Conservation (phyloP, 2,888 invertebrate species). For the Orthosia cruda region DNA sequence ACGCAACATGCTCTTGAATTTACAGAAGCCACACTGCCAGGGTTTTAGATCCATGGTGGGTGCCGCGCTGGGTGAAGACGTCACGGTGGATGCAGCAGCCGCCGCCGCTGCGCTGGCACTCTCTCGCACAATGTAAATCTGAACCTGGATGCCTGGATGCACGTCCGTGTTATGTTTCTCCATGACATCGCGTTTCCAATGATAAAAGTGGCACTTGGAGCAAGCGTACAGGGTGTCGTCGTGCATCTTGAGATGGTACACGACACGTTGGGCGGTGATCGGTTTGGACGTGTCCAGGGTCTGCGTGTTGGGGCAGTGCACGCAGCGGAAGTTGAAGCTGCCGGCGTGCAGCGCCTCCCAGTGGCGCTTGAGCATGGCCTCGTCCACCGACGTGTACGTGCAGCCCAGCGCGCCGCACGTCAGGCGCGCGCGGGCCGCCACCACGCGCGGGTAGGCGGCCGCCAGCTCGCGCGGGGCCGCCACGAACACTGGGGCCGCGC, state of each 20-base stretch:
- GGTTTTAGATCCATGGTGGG: slow-evolving; percentile 91
- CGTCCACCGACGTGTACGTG: slow-evolving; percentile 94
- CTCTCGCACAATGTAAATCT: slow-evolving; percentile 84
- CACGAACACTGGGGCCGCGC: slow-evolving; percentile 46
- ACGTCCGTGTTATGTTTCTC: slow-evolving; percentile 93
- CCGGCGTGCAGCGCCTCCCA: slow-evolving; percentile 94
- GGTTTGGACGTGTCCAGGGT: slow-evolving; percentile 86
- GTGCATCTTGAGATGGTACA: slow-evolving; percentile 95
- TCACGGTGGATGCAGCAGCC: slow-evolving; percentile 49
- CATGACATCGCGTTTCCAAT: slow-evolving; percentile 92
- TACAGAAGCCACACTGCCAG: slow-evolving; percentile 94
- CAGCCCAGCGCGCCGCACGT: slow-evolving; percentile 94
- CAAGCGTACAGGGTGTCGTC: slow-evolving; percentile 94
- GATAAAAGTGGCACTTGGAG: slow-evolving; percentile 93
- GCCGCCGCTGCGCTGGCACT: slow-evolving; percentile 42
- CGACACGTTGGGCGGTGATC: slow-evolving; percentile 92
- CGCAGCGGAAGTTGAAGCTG: slow-evolving; percentile 93
- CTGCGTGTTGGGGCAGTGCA: slow-evolving; percentile 93
- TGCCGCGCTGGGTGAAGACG: slow-evolving; percentile 70
- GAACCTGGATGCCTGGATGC: slow-evolving; percentile 88
- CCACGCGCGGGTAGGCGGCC: slow-evolving; percentile 86
- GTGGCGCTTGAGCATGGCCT: slow-evolving; percentile 94
- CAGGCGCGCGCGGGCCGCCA: slow-evolving; percentile 92
- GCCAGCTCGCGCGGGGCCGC: slow-evolving; percentile 72
- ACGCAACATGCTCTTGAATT: slow-evolving; percentile 92